Evolutionary conservation across 2,113 vertebrate species (phyloP), one percentile per base, ranked within the genome.

Genomic region (Aepyceros melampus): DNA sequence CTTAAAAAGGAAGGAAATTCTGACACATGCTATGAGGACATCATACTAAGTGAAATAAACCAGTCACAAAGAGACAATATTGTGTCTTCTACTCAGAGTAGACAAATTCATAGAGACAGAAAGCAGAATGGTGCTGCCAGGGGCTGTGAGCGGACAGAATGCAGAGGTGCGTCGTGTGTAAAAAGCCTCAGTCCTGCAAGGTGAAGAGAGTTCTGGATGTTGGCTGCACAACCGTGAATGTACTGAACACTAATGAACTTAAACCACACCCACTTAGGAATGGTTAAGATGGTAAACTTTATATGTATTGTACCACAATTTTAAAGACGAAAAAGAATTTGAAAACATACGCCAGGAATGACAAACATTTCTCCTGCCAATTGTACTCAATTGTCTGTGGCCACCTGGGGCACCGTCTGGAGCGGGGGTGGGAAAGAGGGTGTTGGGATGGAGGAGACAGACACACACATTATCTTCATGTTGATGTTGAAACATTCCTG

Each of bases 291-390:
- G 25, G 12, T 36, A 88, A 27, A 85, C n/a, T 91, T 83, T 49
- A 27, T 47, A 31, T 55, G 4, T 17, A n/a, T 53, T 90, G 87
- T 67, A 51, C 17, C 45, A 47, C 43, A 83, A 45, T 36, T 55
- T 83, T 9, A 51, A 79, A 40, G 25, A 21, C 60, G 9, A 25
- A 55, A 47, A 62, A 86, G 40, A 29, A 74, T 95, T 86, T 96
- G 71, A 85, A 97, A 79, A 74, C 31, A 23, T 31, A 51, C 23
- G 51, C 6, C 47, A 40, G 27, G 45, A 56, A 79, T 84, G 51
- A 81, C 47, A 94, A 88, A 64, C 17, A 90, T 47, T 97, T 85
- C 29, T 93, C 86, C 93, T 82, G 33, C 14, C 47, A 95, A 53
- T 40, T 74, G 79, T 43, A 90, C 84, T 89, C 53, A 95, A 55